A percentile compares a stretch with the other conserved stretches of the same genome.
phyloP scores from a whole-genome alignment of 2,888 invertebrate genomes.

The Mythimna impura region DNA sequence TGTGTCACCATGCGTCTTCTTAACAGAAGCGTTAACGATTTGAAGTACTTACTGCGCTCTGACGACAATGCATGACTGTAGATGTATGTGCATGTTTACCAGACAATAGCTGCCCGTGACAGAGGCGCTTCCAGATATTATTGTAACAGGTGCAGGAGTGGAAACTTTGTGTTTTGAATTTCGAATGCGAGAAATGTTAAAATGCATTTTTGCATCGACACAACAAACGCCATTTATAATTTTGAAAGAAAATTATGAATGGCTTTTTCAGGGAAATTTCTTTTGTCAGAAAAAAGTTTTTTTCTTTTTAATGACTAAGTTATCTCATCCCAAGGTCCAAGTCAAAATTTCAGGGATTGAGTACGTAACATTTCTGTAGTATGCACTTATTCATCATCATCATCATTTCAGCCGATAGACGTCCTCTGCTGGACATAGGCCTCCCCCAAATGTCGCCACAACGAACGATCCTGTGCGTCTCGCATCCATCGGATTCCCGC shows the following conservation, averaged over 20 bases:
- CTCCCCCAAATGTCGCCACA: no score
- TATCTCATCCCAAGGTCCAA: no score
- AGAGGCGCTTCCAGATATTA: constrained; percentile 35
- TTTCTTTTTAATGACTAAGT: no score
- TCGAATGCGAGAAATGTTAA: neutral
- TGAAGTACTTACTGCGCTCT: constrained; percentile 22
- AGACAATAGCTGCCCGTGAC: constrained; percentile 29
- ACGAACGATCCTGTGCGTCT: no score
- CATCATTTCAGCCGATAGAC: no score
- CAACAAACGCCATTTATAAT: constrained; percentile 33
- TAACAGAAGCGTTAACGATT: constrained; percentile 39
- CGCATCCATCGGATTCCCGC: no score
- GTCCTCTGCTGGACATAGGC: no score
- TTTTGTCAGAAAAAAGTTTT: no score
- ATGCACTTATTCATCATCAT: no score
- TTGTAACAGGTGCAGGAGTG: constrained; percentile 40
- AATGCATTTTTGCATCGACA: constrained; percentile 24
- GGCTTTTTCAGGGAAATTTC: neutral
- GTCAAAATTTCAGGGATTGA: no score
- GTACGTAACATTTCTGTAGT: no score
- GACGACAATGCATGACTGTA: constrained; percentile 24
- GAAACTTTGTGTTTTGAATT: constrained; percentile 9
- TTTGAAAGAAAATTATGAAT: constrained; percentile 23
- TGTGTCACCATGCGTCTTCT: constrained; percentile 25
- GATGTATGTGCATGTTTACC: constrained; percentile 44